These are phyloP conservation scores for Zygogramma bicolorata DNA, from an alignment of 2,888 invertebrate genomes.

Conservation along the genomic window DNA sequence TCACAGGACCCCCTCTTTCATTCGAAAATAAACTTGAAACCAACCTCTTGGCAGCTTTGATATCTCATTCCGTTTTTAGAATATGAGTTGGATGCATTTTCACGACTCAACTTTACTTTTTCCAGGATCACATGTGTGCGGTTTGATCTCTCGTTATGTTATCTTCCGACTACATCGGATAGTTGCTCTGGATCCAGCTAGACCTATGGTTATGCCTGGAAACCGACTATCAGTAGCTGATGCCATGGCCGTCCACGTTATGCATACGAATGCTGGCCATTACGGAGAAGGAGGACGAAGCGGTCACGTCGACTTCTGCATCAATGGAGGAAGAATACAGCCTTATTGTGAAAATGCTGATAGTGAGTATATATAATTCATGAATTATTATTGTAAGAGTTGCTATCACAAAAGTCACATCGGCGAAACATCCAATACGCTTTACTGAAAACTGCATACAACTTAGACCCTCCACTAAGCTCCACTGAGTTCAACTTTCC, in stretches of 20 bases:
- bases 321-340: conserved; percentile 82
- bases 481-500: too few species aligned
- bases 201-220: conserved; percentile 76
- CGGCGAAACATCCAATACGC: too few species aligned
- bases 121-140: conserved; percentile 82
- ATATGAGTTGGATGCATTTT: too few species aligned
- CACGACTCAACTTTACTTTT: too few species aligned
- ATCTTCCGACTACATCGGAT: conserved; percentile 80
- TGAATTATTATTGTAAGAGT: too few species aligned
- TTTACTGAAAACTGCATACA: too few species aligned
- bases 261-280: conserved; percentile 84
- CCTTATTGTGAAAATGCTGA: conserved; percentile 81
- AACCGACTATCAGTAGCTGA: conserved; percentile 75
- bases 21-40: too few species aligned
- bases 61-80: too few species aligned
- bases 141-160: conserved; percentile 79
- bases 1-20: too few species aligned
- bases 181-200: conserved; percentile 80
- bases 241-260: conserved; percentile 81
- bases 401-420: too few species aligned
- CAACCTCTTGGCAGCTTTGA: too few species aligned
- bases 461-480: too few species aligned
- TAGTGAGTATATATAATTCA: conserved; percentile 73
- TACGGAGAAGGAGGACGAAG: conserved; percentile 81
- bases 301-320: conserved; percentile 84